Evolutionary conservation across 2,797 vertebrate species (phyloP), one percentile per base, ranked within the genome.

Genomic region (Pseudochirops cupreus): DNA sequence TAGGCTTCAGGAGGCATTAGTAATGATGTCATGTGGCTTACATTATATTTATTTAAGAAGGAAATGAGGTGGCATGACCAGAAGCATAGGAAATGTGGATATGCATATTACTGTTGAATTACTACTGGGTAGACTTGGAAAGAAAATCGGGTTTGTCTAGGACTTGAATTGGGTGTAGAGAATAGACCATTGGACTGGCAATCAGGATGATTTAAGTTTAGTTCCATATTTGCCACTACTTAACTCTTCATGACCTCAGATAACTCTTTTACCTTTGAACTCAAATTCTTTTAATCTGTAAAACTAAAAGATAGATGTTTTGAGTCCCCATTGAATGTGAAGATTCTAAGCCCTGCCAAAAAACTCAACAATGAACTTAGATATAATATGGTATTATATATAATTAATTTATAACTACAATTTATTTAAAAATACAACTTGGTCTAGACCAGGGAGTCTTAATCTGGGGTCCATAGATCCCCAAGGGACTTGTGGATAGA

Each of bases 41-140:
- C 21, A 0, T 87, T 94, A 31, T 53, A 91, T 94, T 57, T 53
- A 91, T 94, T 31, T 92, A 33, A 67, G 56, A 59, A 94, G 94
- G 92, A 95, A 82, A 39, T 74, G 2, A 74, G 33, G 62, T n/a
- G 62, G 33, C 33, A 91, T 89, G 56, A 90, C 31, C n/a, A 46
- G 16, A 3, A 67, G 52, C 52, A 91, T 56, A 24, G 62, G 10
- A 95, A 92, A 31, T 90, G 9, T 9, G 50, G 5, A 21, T 87
- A 93, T 16, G 54, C 55, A 29, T 59, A 28, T 12, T 95, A 46
- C 94, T 89, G 54, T 1, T 96, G 24, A 90, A 4, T 90, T 94
- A 29, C 52, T 1, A 29, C 9, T 0, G 11, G 56, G 5, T 92
- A 39, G 33, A 16, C 26, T 4, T 58, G 53, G 24, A 56, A 46